Conservation (phyloP, 2,113 vertebrate species). For the Albula goreensis region DNA sequence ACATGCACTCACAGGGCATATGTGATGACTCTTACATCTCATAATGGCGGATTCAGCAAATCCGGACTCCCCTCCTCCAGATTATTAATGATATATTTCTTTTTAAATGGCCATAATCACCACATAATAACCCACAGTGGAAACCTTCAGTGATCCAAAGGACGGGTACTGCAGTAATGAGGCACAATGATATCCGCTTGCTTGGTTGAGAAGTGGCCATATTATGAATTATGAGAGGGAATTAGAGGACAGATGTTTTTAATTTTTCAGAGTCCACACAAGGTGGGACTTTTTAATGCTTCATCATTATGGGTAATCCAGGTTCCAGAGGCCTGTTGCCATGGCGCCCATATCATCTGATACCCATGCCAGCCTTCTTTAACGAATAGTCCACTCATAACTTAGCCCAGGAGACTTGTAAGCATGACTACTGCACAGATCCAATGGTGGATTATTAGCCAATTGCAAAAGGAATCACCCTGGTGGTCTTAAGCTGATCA, state of each 20-base stretch:
- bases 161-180: neutral
- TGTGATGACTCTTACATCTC: neutral
- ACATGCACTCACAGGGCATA: neutral
- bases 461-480: no score
- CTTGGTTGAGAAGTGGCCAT: neutral
- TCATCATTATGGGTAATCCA: neutral
- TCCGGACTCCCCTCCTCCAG: neutral
- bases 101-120: neutral
- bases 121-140: neutral
- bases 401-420: neutral
- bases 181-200: neutral
- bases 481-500: no score
- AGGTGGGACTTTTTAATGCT: neutral
- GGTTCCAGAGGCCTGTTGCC: neutral
- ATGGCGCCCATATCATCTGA: neutral
- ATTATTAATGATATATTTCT: neutral
- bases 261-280: neutral
- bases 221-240: neutral
- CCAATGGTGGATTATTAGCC: no score
- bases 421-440: neutral
- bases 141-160: neutral
- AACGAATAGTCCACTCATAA: neutral
- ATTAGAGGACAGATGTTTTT: conserved; percentile 2
- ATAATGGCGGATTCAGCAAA: neutral
- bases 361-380: neutral